phyloP scores from a whole-genome alignment of 2,797 vertebrate species.

The Euthynnus affinis region DNA sequence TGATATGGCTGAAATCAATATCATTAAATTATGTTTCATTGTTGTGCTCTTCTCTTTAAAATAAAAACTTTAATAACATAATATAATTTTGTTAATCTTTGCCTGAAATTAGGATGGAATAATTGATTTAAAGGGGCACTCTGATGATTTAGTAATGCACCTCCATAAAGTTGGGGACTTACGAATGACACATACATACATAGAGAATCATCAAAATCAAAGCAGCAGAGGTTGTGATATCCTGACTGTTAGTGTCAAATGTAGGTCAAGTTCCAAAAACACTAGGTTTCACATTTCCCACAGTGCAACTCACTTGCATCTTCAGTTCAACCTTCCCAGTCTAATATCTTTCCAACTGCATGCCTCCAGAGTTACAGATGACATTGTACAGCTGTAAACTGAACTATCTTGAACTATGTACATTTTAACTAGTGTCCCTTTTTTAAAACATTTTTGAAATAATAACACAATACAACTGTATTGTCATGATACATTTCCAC shows the following conservation, averaged over 20 bases:
- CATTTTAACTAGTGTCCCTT: neutral
- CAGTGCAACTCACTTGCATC: neutral
- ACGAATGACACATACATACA: neutral
- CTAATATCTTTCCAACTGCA: conserved; percentile 5
- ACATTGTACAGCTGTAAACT: neutral
- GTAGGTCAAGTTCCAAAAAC: neutral
- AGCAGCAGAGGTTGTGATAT: neutral
- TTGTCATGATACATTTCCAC: neutral
- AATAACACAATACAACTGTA: neutral
- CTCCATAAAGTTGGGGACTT: neutral
- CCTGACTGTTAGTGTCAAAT: neutral
- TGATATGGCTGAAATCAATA: neutral
- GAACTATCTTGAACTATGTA: neutral
- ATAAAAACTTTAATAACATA: neutral
- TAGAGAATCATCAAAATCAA: neutral
- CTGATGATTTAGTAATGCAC: neutral
- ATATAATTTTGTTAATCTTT: neutral
- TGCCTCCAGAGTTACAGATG: no score
- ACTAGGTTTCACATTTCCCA: neutral
- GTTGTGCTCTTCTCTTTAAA: neutral
- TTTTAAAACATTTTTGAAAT: neutral
- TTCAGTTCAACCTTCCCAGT: neutral
- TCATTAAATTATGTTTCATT: neutral
- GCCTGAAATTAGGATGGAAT: neutral
- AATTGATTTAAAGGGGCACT: neutral